Evolutionary conservation across 2,113 vertebrate species (phyloP).

Genomic region (Toxotes chatareus): DNA sequence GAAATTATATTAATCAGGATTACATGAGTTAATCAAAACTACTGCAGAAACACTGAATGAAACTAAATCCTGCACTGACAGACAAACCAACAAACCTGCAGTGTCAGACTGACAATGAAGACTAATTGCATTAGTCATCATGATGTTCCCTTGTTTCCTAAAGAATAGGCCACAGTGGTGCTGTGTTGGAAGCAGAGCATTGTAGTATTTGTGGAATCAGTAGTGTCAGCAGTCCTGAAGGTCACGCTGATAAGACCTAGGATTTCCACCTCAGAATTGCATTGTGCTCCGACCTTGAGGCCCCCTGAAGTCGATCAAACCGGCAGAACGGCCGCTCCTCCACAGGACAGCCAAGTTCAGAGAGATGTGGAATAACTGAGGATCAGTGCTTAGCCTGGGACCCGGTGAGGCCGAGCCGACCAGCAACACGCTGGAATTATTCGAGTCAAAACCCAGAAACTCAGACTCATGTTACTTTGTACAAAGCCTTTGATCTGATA

Average conservation of each 20-base stretch:
- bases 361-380: slow-evolving; percentile 68
- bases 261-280: slow-evolving; percentile 76
- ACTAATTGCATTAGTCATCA: slow-evolving; percentile 2
- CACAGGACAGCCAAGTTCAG: slow-evolving; percentile 67
- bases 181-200: slow-evolving; percentile 38
- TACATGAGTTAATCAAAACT: neutral
- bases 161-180: slow-evolving; percentile 26
- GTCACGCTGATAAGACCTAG: slow-evolving; percentile 84
- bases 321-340: slow-evolving; percentile 59
- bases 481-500: slow-evolving; percentile 16
- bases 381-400: slow-evolving; percentile 71
- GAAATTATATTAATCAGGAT: neutral
- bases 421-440: slow-evolving; percentile 48
- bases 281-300: slow-evolving; percentile 81
- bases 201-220: slow-evolving; percentile 73
- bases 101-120: neutral
- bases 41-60: neutral
- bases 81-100: neutral
- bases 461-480: slow-evolving; percentile 45
- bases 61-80: neutral
- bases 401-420: slow-evolving; percentile 54
- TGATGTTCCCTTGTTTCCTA: slow-evolving; percentile 18
- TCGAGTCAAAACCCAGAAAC: slow-evolving; percentile 1
- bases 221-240: slow-evolving; percentile 81
- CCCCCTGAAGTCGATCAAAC: slow-evolving; percentile 81